phyloP scores from a whole-genome alignment of 1,140 invertebrate genomes.

The Yoshiicerus persimilis region DNA sequence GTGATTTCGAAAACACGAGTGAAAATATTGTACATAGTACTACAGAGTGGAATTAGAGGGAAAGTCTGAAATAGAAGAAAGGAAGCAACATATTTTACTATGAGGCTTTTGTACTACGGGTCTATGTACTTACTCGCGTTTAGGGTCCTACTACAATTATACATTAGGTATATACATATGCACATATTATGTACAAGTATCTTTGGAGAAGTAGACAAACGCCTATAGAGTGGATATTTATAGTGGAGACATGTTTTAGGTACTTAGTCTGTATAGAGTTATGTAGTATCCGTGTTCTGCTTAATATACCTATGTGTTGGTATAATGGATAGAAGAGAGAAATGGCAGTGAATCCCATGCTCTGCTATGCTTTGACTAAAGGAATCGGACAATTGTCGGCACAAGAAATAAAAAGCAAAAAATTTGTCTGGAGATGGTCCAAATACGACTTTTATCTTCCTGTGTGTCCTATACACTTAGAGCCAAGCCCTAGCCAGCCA shows the following conservation, averaged over 20 bases:
- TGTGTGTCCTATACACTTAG: not conserved
- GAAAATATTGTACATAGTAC: not conserved
- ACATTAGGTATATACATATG: too few species aligned
- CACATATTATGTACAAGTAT: too few species aligned
- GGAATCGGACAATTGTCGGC: conserved; percentile 23
- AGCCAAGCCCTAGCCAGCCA: not conserved
- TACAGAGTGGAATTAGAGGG: not conserved
- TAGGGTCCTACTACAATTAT: too few species aligned
- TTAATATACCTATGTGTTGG: not conserved
- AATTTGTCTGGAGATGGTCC: conserved; percentile 25
- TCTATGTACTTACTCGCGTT: too few species aligned
- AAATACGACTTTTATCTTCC: conserved; percentile 4
- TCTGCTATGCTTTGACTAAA: not conserved
- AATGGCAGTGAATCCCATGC: not conserved
- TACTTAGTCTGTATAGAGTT: not conserved
- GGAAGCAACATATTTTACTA: too few species aligned
- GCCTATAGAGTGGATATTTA: too few species aligned
- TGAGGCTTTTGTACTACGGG: not conserved
- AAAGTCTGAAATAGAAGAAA: not conserved
- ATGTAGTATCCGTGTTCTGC: too few species aligned
- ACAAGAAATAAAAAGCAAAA: conserved; percentile 18
- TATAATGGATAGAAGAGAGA: not conserved
- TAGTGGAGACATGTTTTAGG: not conserved
- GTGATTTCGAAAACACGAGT: not conserved
- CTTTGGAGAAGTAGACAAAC: too few species aligned